Evolutionary conservation across 2,113 vertebrate species (phyloP), one percentile per base, ranked within the genome.

Genomic region (Tautogolabrus adspersus): DNA sequence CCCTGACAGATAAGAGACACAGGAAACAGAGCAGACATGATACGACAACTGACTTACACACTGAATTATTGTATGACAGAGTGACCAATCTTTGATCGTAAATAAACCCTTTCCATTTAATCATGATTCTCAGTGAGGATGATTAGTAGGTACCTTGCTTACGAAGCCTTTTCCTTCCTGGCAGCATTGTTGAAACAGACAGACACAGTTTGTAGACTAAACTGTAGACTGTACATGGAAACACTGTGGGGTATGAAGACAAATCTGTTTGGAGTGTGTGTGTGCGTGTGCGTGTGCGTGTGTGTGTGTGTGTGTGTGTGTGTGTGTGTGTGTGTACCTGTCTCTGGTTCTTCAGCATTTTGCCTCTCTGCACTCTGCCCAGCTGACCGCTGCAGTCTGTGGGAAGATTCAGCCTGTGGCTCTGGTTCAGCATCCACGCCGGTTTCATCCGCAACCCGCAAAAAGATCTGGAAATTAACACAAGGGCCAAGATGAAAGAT

Each of bases 391-490:
- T 75, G 88, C 11, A 5, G 82, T n/a, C 34, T 73, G 68, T 47
- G 16, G 7, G 75, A 59, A 5, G 37, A n/a, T 2, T 52, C 30
- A 12, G 46, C 13, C 64, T 75, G 79, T 26, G 84, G 90, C 77
- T 91, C 65, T 0, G 4, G 52, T 7, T 93, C 88, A 2, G 55
- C 1, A 0, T 95, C 93, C 47, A 89, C 76, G 0, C 67, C 88
- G 0, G 66, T 81, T 73, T 96, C 94, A 70, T 96, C 89, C 0
- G 95, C 94, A 83, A 98, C 96, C 70, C 95, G 96, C 84, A 97
- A 88, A 75, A 99, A 99, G 72, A 99, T 97, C 97, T 98, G 30
- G 18, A 87, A 64, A 71, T 8, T 0, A 66, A 57, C 10, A 79
- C 8, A 40, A 47, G 30, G 16, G 21, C 11, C 8, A 37, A 5